These are phyloP conservation scores for Gallinago stenura DNA, from an alignment of 2,797 vertebrate genomes.

Conservation along the genomic window DNA sequence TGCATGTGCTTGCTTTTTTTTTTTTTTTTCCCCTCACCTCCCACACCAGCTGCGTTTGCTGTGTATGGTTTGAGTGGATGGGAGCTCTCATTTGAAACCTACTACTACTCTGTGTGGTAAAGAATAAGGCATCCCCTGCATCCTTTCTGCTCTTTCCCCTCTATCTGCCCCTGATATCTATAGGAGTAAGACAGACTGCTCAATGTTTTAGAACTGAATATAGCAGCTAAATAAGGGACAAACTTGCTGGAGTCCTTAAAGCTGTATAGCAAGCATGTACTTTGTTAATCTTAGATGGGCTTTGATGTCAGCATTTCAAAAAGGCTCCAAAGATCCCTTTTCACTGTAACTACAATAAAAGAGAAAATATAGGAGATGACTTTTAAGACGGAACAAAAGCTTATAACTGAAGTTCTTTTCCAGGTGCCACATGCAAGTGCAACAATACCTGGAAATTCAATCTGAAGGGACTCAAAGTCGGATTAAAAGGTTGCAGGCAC, in stretches of 20 bases:
- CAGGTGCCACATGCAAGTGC: not conserved
- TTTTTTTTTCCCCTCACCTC: fast-evolving
- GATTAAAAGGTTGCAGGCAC: not conserved
- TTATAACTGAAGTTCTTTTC: not conserved
- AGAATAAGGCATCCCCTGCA: not conserved
- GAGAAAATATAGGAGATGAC: not conserved
- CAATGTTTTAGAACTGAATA: not conserved
- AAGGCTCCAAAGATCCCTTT: not conserved
- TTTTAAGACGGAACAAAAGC: not conserved
- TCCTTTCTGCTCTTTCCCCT: not conserved
- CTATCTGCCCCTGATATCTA: not conserved
- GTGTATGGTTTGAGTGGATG: not conserved
- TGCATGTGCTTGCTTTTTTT: not conserved
- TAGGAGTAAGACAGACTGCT: not conserved
- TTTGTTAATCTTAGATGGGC: not conserved
- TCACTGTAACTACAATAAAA: not conserved
- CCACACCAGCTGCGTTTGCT: not conserved
- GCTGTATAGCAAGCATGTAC: not conserved
- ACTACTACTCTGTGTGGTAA: not conserved
- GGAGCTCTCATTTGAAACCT: not conserved
- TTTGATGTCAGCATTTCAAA: conserved; percentile 13
- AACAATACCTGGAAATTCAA: not conserved
- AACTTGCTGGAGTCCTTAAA: not conserved
- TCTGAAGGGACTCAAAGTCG: not conserved
- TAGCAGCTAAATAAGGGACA: not conserved